Evolutionary conservation across 2,888 invertebrate genomes (phyloP), one percentile per base, ranked within the genome.

Genomic region (Dryobotodes eremita): DNA sequence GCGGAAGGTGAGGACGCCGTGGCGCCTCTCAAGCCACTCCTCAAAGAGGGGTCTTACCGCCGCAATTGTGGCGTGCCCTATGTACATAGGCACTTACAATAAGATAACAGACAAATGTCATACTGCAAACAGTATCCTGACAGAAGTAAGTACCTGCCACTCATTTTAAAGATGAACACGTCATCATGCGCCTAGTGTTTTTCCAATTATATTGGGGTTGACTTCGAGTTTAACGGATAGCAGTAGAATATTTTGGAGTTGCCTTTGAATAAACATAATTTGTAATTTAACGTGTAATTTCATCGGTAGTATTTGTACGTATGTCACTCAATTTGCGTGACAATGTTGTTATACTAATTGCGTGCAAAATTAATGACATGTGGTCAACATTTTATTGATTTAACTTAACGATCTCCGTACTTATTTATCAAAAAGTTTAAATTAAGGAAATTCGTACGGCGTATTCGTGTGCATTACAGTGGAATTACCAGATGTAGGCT

Each of bases 341-440:
- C 15, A 64, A 55, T 75, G 2, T 46, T 62, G 23, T 75, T 53
- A 2, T 42, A 53, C n/a, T 53, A 17, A 26, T 5, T 20, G 6
- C 15, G 23, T 23, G 55, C 64, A 55, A 76, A 55, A 76, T 76
- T 64, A 26, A 64, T 36, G n/a, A 26, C 20, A 57, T 6, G 31
- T 50, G 26, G 23, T 62, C 17, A 53, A 10, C 26, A 31, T 64
- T 53, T 53, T 55, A 55, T 36, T 62, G 62, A 61, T 61, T 50
- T 53, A 26, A 26, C 36, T 7, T 59, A 59, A 50, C 10, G n/a
- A 36, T 36, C 10, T 72, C 4, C 4, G 31, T 20, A 20, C 13
- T 11, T 20, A 42, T 75, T 50, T 23, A 17, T 50, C 15, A 17
- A 31, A 15, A 71, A 71, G 10, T 15, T 71, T 23, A 46, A 31